Conservation (phyloP, 2,113 vertebrate species). For the Protobothrops mucrosquamatus region DNA sequence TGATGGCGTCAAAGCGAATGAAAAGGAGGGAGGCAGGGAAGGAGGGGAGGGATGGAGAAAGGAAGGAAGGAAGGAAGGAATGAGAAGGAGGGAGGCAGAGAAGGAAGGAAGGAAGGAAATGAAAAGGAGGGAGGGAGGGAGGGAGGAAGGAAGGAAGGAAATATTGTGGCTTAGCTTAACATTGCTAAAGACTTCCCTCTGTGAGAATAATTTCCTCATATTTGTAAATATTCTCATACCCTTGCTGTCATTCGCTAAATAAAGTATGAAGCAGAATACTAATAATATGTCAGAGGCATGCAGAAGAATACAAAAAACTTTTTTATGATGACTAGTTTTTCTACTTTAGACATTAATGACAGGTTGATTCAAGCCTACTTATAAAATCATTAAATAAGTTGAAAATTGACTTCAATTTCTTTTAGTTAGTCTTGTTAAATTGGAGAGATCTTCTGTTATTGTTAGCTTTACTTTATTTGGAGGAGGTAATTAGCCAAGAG, state of each 20-base stretch:
- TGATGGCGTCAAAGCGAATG: no score
- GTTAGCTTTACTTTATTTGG: conserved; percentile 55
- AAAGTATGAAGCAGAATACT: conserved; percentile 63
- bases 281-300: conserved; percentile 49
- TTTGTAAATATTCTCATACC: conserved; percentile 65
- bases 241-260: conserved; percentile 55
- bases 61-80: no score
- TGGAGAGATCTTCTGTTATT: conserved; percentile 47
- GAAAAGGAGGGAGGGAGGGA: no score
- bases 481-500: conserved; percentile 58
- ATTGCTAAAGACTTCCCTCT: conserved; percentile 71
- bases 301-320: conserved; percentile 52
- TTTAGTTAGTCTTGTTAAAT: conserved; percentile 62
- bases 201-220: conserved; percentile 82
- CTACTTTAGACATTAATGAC: conserved; percentile 68
- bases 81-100: no score
- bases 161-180: conserved; percentile 5
- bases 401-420: conserved; percentile 62
- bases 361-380: conserved; percentile 65
- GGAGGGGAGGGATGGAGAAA: no score
- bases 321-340: conserved; percentile 59
- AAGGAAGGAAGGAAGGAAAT: no score
- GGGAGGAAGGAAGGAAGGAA: no score
- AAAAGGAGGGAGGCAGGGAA: no score
- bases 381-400: conserved; percentile 62